phyloP scores from a whole-genome alignment of 2,888 invertebrate species.

The Herminia tarsipennalis region DNA sequence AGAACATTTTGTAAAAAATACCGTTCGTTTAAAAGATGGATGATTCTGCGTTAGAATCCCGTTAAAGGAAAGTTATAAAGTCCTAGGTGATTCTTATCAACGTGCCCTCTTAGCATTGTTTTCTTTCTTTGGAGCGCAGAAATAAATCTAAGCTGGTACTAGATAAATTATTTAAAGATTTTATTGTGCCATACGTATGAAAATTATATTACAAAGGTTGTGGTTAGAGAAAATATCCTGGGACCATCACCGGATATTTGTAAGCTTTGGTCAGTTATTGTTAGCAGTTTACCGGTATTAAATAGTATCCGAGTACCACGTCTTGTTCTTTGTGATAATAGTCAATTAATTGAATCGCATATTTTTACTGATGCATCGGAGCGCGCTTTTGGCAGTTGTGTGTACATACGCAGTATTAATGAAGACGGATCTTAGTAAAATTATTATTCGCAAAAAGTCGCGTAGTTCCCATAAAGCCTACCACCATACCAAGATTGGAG shows the following conservation, averaged over 20 bases:
- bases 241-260: conserved; percentile 20
- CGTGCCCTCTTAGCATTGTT: neutral
- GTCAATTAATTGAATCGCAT: conserved; percentile 26
- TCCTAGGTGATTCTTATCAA: neutral
- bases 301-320: conserved; percentile 32
- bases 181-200: neutral
- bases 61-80: neutral
- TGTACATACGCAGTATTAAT: conserved; percentile 32
- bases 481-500: conserved; percentile 37
- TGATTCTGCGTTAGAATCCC: neutral
- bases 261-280: neutral
- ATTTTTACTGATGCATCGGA: conserved; percentile 44
- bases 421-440: conserved; percentile 15
- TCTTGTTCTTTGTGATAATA: conserved; percentile 26
- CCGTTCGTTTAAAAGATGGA: conserved; percentile 11
- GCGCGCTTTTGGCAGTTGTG: conserved; percentile 41
- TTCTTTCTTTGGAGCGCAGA: neutral
- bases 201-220: conserved; percentile 23
- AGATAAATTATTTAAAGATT: too few relatives aligned
- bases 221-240: conserved; percentile 32
- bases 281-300: conserved; percentile 12
- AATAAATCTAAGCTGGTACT: neutral
- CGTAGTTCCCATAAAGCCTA: conserved; percentile 26
- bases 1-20: conserved; percentile 24
- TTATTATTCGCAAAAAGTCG: conserved; percentile 25